Base-by-base conservation (phyloP, 1,140 invertebrate species). In the Lepidurus packardi region DNA sequence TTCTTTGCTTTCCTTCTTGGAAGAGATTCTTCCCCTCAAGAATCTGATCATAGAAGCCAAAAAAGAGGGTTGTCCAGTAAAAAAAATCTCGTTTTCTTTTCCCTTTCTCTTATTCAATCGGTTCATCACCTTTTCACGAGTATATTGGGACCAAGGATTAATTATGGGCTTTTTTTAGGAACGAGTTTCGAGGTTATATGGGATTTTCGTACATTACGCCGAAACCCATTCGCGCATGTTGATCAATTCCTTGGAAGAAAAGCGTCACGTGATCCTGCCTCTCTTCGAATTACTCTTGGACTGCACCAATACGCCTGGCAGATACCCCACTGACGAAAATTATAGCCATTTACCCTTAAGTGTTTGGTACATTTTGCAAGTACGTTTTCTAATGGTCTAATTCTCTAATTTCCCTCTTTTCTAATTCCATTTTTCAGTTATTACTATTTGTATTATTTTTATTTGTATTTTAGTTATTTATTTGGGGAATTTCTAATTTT, bases 331-430 rank as follows among this genome's bases (percentile, higher is more conserved):
- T 3, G 92, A 96, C 82, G 95, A 96, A 85, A 91, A 88, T 0
- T 90, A 91, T 76, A 95, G 93, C 83, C 92, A 91, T 74, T 87
- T 95, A 80, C 89, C 94, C 0, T 92, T 97, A 85, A 91, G 92
- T 1, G 94, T 97, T 84, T 98, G 95, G 95, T 97, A 93, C 84
- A 90, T 91, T 74, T 85, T 97, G 44, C 94, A 97, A 87, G 91
- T 91, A 82, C 80, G 80, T 74, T 76, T 45, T n/a, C n/a, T n/a
- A n/a, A n/a, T n/a, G n/a, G n/a, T n/a, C n/a, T n/a, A n/a, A n/a
- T n/a, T n/a, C n/a, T n/a, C n/a, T n/a, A n/a, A n/a, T n/a, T n/a
- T n/a, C 34, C 24, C 74, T 21, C 8, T 47, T 42, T 81, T 75
- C 44, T 8, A 34, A n/a, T 24, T 73, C 73, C 21, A 24, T 0